Percentiles rank a stretch among this genome's conserved stretches.
Conservation (phyloP, 2,888 invertebrate species). For the Rotaria magnacalcarata region DNA sequence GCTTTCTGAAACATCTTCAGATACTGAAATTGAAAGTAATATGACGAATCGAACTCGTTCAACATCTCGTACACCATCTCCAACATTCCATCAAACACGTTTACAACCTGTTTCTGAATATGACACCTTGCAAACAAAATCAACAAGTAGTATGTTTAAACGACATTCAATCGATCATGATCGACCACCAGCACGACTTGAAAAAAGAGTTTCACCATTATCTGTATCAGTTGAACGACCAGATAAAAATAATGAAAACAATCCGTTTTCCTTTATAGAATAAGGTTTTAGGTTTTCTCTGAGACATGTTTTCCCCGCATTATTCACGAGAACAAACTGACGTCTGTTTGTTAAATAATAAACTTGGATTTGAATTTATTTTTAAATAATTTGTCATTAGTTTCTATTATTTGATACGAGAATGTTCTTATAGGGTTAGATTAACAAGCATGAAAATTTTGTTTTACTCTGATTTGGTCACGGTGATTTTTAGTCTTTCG, state of each 20-base stretch:
- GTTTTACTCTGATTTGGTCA: too few species aligned
- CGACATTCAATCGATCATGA: not conserved
- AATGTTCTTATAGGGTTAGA: too few species aligned
- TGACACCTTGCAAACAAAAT: not conserved
- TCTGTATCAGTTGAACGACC: not conserved
- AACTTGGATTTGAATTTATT: too few species aligned
- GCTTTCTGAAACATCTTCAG: not conserved
- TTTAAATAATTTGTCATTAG: too few species aligned
- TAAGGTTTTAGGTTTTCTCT: too few species aligned
- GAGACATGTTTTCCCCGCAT: too few species aligned
- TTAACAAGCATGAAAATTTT: too few species aligned
- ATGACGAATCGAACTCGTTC: not conserved
- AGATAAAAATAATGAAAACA: not conserved
- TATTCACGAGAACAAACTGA: too few species aligned
- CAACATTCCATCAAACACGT: not conserved
- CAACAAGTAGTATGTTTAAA: not conserved
- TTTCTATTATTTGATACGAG: too few species aligned
- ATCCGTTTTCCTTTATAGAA: too few species aligned
- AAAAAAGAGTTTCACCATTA: not conserved
- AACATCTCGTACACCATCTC: not conserved
- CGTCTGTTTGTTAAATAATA: too few species aligned
- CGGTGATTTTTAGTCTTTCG: too few species aligned
- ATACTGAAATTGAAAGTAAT: not conserved
- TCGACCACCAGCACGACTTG: constrained; percentile 19
- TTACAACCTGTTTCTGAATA: not conserved